These are phyloP conservation scores for Argyrosomus regius DNA, from an alignment of 2,797 vertebrate species.

Conservation along the genomic window DNA sequence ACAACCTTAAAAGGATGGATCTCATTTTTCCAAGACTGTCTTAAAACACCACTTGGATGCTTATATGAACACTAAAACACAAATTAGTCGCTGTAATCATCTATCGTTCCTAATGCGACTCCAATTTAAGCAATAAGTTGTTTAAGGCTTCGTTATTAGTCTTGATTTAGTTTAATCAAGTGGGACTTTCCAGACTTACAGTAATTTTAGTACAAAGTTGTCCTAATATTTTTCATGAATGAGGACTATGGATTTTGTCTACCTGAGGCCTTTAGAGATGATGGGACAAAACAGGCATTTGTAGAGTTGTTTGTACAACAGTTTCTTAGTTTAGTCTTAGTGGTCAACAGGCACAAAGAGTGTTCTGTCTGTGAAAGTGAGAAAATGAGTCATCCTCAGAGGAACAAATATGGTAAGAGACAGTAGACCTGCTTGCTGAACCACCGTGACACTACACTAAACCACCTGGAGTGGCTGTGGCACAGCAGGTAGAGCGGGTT, in stretches of 20 bases:
- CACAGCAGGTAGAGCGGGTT: background rate
- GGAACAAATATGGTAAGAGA: too few species aligned
- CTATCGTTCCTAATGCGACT: background rate
- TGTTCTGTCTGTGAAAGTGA: background rate
- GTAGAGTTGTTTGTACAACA: background rate
- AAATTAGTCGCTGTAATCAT: background rate
- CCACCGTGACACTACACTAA: background rate
- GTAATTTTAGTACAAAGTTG: background rate
- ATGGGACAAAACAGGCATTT: slow-evolving; percentile 17
- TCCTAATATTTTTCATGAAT: background rate
- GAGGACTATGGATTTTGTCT: background rate
- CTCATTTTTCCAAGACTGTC: background rate
- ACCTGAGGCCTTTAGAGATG: background rate
- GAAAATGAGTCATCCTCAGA: background rate
- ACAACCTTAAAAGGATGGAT: background rate
- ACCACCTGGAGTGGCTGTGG: background rate
- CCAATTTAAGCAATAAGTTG: background rate
- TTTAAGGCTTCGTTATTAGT: background rate
- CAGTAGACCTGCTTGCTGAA: too few species aligned
- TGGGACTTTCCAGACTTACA: background rate
- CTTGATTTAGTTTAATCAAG: background rate
- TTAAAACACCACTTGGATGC: background rate
- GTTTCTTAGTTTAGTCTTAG: background rate
- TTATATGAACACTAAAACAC: background rate
- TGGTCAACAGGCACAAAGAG: background rate